Evolutionary conservation across 2,888 invertebrate species (phyloP).

Genomic region (Marasmarcha lunaedactyla): DNA sequence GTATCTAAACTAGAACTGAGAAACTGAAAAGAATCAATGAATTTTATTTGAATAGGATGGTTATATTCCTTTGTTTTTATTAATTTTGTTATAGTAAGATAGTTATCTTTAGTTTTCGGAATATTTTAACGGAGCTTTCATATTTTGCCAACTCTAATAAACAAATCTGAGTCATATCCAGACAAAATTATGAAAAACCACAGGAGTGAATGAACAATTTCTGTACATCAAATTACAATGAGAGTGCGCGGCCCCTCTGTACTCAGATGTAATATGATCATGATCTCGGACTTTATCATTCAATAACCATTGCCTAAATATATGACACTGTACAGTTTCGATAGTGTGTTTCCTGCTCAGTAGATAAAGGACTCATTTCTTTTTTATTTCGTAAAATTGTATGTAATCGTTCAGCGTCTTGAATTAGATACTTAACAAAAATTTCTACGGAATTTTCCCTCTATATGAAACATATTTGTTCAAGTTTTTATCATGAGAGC

Average conservation of each 20-base stretch:
- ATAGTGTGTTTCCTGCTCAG: conserved; percentile 2
- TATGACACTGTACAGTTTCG: conserved; percentile 4
- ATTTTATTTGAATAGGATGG: too few relatives aligned
- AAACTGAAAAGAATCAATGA: too few relatives aligned
- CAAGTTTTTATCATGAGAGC: conserved; percentile 11
- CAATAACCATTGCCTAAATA: conserved; percentile 6
- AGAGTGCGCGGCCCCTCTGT: conserved; percentile 11
- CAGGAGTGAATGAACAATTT: conserved; percentile 15
- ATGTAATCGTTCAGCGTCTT: conserved; percentile 9
- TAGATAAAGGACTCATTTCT: conserved; percentile 3
- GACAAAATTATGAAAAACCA: conserved; percentile 18
- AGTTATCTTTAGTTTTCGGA: conserved; percentile 16
- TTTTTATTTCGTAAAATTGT: not conserved
- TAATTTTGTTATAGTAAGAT: conserved; percentile 11
- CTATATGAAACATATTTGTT: conserved; percentile 13
- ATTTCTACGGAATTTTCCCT: too few relatives aligned
- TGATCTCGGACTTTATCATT: conserved; percentile 10
- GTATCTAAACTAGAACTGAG: too few relatives aligned
- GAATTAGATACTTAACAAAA: too few relatives aligned
- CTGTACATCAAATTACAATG: conserved; percentile 14
- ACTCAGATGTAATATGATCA: too few relatives aligned
- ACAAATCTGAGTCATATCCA: conserved; percentile 18
- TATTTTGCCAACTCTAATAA: conserved; percentile 14
- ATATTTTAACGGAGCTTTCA: conserved; percentile 13
- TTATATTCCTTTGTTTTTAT: too few relatives aligned